phyloP scores from a whole-genome alignment of 1,140 invertebrate genomes.

The Brachionus rotundiformis region DNA sequence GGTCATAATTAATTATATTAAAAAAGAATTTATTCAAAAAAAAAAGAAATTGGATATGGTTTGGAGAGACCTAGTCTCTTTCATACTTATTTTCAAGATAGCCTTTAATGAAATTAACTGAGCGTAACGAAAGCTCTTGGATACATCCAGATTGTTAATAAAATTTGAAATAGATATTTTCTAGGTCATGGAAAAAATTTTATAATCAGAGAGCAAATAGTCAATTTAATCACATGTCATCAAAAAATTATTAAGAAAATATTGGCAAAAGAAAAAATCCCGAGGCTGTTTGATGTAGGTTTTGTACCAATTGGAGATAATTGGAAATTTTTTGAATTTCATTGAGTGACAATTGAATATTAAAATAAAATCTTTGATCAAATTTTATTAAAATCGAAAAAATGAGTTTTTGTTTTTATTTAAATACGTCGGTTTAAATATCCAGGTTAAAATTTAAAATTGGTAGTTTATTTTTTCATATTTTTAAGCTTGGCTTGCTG shows the following conservation, averaged over 20 bases:
- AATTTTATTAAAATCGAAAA: slow-evolving; percentile 14
- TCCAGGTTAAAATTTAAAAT: neutral
- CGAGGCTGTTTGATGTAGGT: neutral
- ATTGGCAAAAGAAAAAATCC: neutral
- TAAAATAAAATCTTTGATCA: neutral
- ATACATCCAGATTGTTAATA: neutral
- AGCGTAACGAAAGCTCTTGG: slow-evolving; percentile 19
- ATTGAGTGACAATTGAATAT: neutral
- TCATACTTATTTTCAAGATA: neutral
- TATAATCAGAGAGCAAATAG: slow-evolving; percentile 1
- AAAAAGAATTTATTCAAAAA: neutral
- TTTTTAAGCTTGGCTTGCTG: slow-evolving; percentile 72
- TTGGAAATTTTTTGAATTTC: neutral
- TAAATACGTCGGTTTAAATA: slow-evolving; percentile 5
- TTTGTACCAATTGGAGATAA: neutral
- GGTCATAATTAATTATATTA: neutral
- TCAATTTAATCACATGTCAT: neutral
- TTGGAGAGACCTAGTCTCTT: neutral
- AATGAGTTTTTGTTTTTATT: too few relatives aligned
- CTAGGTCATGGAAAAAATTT: slow-evolving; percentile 1
- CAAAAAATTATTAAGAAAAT: neutral
- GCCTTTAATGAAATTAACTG: neutral
- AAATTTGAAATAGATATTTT: slow-evolving; percentile 4
- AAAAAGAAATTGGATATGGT: slow-evolving; percentile 11
- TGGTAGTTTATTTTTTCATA: neutral